Evolutionary conservation across 2,888 invertebrate species (phyloP).

Genomic region (Heliconius ismenius): DNA sequence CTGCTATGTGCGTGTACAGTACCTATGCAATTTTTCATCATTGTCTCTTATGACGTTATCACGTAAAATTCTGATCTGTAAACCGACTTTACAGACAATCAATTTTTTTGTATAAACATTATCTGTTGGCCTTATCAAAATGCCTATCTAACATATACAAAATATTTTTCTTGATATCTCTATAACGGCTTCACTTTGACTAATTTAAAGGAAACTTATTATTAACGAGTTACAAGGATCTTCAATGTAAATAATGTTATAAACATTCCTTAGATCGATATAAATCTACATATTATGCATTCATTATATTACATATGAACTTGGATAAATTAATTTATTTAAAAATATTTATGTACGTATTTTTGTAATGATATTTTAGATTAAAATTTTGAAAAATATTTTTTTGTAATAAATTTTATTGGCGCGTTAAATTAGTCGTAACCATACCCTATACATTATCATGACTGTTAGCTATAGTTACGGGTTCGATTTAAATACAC

Average conservation of each 20-base stretch:
- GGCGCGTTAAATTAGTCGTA: too few species aligned
- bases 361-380: not conserved
- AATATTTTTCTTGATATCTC: conserved; percentile 10
- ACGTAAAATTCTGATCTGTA: too few species aligned
- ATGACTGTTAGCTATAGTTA: too few species aligned
- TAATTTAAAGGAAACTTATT: not conserved
- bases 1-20: too few species aligned
- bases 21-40: too few species aligned
- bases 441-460: too few species aligned
- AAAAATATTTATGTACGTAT: not conserved
- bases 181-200: not conserved
- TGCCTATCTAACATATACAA: not conserved
- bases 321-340: not conserved
- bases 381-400: not conserved
- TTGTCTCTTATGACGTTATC: too few species aligned
- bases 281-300: not conserved
- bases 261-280: not conserved
- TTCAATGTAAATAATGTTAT: not conserved
- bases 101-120: not conserved
- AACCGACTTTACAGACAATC: too few species aligned
- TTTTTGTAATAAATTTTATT: too few species aligned
- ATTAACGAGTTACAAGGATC: not conserved
- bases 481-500: too few species aligned
- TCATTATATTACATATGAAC: not conserved
- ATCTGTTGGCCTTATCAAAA: not conserved